phyloP scores from a whole-genome alignment of 2,113 vertebrate species.

The Butorides virescens region DNA sequence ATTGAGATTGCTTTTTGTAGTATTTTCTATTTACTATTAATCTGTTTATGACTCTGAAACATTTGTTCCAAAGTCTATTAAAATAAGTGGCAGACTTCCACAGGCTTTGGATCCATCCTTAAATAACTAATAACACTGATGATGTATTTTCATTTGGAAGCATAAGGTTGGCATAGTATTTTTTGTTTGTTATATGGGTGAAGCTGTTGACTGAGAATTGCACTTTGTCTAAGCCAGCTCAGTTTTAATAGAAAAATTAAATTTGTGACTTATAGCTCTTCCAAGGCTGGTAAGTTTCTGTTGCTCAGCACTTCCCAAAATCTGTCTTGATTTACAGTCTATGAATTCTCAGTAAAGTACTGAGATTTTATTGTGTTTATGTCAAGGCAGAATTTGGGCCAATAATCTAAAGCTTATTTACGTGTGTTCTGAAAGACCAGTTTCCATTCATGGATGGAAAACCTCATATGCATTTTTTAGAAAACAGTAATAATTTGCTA shows the following conservation, averaged over 20 bases:
- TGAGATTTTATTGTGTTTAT: background rate
- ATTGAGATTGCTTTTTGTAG: background rate
- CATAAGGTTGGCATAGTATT: background rate
- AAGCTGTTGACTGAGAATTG: background rate
- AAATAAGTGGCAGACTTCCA: background rate
- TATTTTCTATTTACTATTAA: background rate
- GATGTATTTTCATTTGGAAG: conserved; percentile 15
- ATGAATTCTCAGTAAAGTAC: background rate
- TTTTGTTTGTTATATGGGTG: background rate
- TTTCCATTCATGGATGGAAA: background rate
- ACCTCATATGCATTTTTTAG: background rate
- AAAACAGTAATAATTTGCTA: background rate
- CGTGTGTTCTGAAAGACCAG: background rate
- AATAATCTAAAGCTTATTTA: background rate
- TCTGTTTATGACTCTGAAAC: background rate
- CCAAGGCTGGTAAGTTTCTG: background rate
- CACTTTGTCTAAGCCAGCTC: background rate
- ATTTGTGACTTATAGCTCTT: background rate
- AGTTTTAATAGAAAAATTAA: background rate
- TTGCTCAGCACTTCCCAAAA: background rate
- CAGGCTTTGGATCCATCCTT: background rate
- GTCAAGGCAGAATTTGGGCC: background rate
- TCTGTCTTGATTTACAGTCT: background rate
- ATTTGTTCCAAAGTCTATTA: background rate
- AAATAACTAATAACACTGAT: background rate